Percentiles rank a stretch among this genome's conserved stretches.
These are phyloP conservation scores for Microctenopoma stevenorrisi DNA, from an alignment of 2,797 vertebrate genomes.

Conservation along the genomic window DNA sequence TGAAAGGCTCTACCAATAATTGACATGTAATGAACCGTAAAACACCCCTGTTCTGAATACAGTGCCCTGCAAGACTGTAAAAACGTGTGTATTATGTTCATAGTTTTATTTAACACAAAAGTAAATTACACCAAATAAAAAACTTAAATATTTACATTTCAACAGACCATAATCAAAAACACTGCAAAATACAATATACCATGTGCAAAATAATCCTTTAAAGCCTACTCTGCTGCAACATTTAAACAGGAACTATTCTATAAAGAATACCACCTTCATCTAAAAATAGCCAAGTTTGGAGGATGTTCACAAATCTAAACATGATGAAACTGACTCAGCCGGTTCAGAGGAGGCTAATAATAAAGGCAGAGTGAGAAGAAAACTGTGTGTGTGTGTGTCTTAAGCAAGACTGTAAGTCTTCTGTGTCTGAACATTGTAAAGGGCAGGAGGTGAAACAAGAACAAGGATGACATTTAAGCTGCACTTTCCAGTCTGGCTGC, in stretches of 20 bases:
- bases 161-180: no score
- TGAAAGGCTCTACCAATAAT: conserved; percentile 58
- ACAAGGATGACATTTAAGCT: conserved; percentile 70
- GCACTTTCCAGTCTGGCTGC: conserved; percentile 43
- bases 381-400: conserved; percentile 44
- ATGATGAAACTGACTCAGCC: no score
- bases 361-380: conserved; percentile 50
- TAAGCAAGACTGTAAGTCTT: conserved; percentile 46
- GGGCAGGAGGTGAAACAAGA: conserved; percentile 72
- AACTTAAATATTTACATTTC: no score
- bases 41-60: conserved; percentile 71
- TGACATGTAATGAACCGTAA: conserved; percentile 67
- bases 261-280: no score
- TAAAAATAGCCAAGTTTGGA: no score
- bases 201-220: no score
- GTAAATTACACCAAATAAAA: no score
- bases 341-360: conserved; percentile 69
- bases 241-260: no score
- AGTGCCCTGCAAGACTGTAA: conserved; percentile 30
- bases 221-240: no score
- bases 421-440: conserved; percentile 68
- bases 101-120: not conserved
- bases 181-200: no score
- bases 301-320: no score
- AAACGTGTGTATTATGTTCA: not conserved